Base-by-base conservation (phyloP, 2,113 vertebrate species). In the Pteruthius melanotis region DNA sequence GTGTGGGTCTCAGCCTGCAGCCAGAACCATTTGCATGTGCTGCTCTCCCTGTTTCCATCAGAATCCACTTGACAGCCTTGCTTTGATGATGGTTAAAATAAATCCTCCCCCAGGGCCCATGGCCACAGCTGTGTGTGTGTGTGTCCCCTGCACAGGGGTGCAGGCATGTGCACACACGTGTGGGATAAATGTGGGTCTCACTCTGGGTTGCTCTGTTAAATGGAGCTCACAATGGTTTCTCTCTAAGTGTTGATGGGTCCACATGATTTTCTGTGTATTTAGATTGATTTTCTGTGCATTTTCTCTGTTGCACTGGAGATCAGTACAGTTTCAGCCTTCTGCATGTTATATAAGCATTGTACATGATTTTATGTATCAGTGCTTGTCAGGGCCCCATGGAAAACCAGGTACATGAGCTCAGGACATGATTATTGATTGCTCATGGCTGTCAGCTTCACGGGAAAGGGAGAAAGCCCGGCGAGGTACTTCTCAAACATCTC, bases 91-190 rank as follows among this genome's bases (percentile, higher is more conserved):
- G 44, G 40, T 54, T 45, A 11, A 50, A 82, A 90, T 40, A 49
- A 86, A 52, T 44, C 49, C 74, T 75, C 30, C 60, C 20, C 28
- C 31, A 13, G 15, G n/a, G 23, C 37, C 39, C 3, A 0, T 53
- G 19, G 30, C 17, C 68, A 4, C 30, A 6, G 21, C 28, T 12
- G 24, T 18, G 24, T 80, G 0, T 9, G 1, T 22, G 2, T 6
- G 8, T 47, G n/a, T n/a, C n/a, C n/a, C n/a, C n/a, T n/a, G n/a
- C n/a, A n/a, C n/a, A n/a, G n/a, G n/a, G n/a, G n/a, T n/a, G n/a
- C n/a, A n/a, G n/a, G n/a, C n/a, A n/a, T n/a, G 22, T 7, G 26
- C 13, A 18, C 20, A 16, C 2, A 1, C 1, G 0, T 37, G 4
- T 20, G 8, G 42, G 65, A 31, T 59, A 47, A 69, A 23, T 63